Evolutionary conservation across 2,797 vertebrate genomes (phyloP), one percentile per base, ranked within the genome.

Genomic region (Hypotaenidia philippensis): DNA sequence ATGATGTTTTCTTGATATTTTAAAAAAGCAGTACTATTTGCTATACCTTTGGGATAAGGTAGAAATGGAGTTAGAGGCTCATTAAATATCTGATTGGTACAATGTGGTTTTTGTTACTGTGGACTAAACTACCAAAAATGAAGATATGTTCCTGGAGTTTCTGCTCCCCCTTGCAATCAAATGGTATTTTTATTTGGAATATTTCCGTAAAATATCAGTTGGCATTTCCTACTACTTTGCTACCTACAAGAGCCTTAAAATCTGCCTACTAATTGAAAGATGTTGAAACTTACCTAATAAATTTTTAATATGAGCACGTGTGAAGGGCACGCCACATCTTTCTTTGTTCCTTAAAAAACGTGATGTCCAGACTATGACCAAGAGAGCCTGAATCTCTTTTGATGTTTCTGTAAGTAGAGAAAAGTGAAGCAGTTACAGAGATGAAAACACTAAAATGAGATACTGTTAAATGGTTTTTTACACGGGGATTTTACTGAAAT

Each of bases 1-100:
- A 98, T 97, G 97, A 98, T 98, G 98, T 98, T 98, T 98, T 97
- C 98, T 98, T 98, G 98, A 98, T 98, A 97, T 98, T 98, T 98
- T 94, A 83, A 96, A 97, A 98, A 98, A 97, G 97, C 97, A 89
- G 96, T 93, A 96, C 98, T 98, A 97, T 98, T 98, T 97, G 96
- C 97, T 97, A 85, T 97, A 97, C 98, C 98, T 98, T 96, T 98
- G 98, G 98, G 98, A 98, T 97, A 97, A 98, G 97, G 97, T 96
- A 96, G 97, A 98, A 98, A 98, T 97, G 94, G 78, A 98, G 98
- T 98, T 98, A 98, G 97, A 97, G 96, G 97, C 97, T 98, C 98
- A 98, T 98, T 98, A 98, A 97, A 95, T 97, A 95, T 93, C 96
- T 97, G 97, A 98, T 97, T 96, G 98, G 97, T 97, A 97, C 98